Conservation (phyloP, 2,888 invertebrate species). For the Minunthozetes semirufus region DNA sequence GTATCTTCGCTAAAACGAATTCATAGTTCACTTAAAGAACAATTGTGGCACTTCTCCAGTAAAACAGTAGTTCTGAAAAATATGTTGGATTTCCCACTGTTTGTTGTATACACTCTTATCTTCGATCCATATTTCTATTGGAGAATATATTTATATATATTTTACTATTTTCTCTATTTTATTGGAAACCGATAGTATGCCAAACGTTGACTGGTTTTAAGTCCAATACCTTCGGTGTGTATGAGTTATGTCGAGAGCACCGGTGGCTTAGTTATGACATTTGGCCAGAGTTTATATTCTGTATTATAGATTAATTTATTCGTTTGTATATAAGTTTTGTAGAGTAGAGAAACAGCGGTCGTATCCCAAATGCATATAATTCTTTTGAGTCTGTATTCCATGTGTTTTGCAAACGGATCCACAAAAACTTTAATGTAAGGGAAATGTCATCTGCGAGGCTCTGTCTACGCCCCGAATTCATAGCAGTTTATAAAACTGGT, state of each 20-base stretch:
- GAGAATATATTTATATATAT: neutral
- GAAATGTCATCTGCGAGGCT: constrained; percentile 29
- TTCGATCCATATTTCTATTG: constrained; percentile 6
- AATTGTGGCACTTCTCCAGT: neutral
- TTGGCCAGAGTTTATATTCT: constrained; percentile 12
- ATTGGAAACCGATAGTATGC: constrained; percentile 28
- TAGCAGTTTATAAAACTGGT: neutral
- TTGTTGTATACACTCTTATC: neutral
- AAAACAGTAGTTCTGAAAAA: constrained; percentile 16
- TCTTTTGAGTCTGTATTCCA: neutral
- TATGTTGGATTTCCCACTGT: constrained; percentile 30
- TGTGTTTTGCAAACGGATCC: constrained; percentile 1
- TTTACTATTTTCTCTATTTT: neutral
- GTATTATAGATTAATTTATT: constrained; percentile 17
- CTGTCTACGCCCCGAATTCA: constrained; percentile 17
- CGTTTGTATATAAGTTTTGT: neutral
- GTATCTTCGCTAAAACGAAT: constrained; percentile 22
- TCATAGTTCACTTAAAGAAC: constrained; percentile 11
- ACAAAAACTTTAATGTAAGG: constrained; percentile 19
- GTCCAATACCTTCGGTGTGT: neutral
- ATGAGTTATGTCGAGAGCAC: neutral
- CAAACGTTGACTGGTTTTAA: neutral
- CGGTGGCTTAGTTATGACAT: neutral
- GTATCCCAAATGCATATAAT: neutral
- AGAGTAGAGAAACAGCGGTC: neutral